Base-by-base conservation (phyloP, 2,888 invertebrate genomes). In the Troilus luridus region DNA sequence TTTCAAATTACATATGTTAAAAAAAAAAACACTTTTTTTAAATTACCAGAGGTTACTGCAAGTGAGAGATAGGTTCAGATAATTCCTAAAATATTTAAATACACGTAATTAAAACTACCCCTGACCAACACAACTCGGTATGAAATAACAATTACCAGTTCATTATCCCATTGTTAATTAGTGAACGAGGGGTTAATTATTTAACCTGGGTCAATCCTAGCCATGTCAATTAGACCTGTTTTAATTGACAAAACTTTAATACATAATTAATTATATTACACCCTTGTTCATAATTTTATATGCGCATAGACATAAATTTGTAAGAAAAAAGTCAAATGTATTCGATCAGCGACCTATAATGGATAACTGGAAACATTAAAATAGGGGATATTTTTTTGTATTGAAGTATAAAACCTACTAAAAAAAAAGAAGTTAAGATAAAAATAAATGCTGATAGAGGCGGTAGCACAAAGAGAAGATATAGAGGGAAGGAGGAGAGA, bases 161-260 rank as follows among this genome's bases (percentile, higher is more conserved):
- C 67, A 67, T 67, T 67, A 67, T 3, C 72, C 41, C 72, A 41
- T 41, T 41, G 72, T 77, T 77, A 77, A 77, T 77, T 41, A 77
- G 72, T 27, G 17, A 77, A 41, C 41, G 17, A 5, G 27, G 17
- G 41, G 17, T 7, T 77, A 77, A 77, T 77, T 77, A 77, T 41
- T 77, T 77, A 77, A 19, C 8, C 72, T 41, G 0, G 17, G 27
- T 17, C 27, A 77, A 11, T 17, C 24, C 10, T 9, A 41, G 41
- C 41, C 41, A 41, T 5, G 41, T 41, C 41, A 41, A 41, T 41
- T 41, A 41, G 41, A 41, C 41, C 41, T 41, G 41, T 5, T 41
- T 41, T 5, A 41, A 41, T 41, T 41, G 5, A 1, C 41, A 41
- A 41, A 41, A 41, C 41, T 41, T 41, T 41, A 41, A 41, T 41